phyloP scores from a whole-genome alignment of 1,140 invertebrate genomes.

The Drosophila pseudoobscura region DNA sequence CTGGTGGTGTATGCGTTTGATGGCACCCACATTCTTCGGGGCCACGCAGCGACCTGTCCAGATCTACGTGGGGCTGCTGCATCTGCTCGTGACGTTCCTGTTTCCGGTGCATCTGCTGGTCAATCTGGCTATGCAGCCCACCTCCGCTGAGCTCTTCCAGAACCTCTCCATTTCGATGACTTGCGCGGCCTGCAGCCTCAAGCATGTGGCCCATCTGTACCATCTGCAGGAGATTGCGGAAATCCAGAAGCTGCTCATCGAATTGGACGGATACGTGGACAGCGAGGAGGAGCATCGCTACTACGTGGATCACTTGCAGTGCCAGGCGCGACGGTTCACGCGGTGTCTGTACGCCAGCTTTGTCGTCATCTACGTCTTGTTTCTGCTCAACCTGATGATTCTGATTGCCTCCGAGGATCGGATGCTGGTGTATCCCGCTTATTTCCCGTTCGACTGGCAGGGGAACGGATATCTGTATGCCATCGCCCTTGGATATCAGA shows the following conservation, averaged over 20 bases:
- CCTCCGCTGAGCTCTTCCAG: slow-evolving; percentile 34
- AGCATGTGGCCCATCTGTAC: slow-evolving; percentile 36
- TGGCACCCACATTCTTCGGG: slow-evolving; percentile 48
- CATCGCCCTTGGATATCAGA: slow-evolving; percentile 41
- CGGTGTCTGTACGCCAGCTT: slow-evolving; percentile 45
- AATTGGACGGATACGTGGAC: slow-evolving; percentile 36
- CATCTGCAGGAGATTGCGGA: slow-evolving; percentile 43
- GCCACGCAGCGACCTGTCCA: slow-evolving; percentile 1
- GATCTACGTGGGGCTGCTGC: slow-evolving; percentile 21
- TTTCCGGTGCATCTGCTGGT: slow-evolving; percentile 58
- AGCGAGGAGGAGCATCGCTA: slow-evolving; percentile 34
- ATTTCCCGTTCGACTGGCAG: slow-evolving; percentile 49
- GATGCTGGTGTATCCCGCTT: slow-evolving; percentile 44
- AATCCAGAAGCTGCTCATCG: slow-evolving; percentile 32
- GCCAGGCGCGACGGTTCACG: slow-evolving; percentile 20
- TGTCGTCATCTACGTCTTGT: slow-evolving; percentile 25
- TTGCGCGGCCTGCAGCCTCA: slow-evolving; percentile 50
- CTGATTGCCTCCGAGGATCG: background rate
- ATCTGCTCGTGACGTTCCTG: slow-evolving; percentile 45
- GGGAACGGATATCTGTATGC: background rate
- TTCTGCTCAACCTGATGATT: background rate
- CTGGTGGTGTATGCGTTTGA: slow-evolving; percentile 51
- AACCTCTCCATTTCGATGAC: slow-evolving; percentile 44
- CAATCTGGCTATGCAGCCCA: slow-evolving; percentile 27
- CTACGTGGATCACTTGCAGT: slow-evolving; percentile 26